Conservation (phyloP, 2,797 vertebrate genomes). For the Acanthurus lineatus region DNA sequence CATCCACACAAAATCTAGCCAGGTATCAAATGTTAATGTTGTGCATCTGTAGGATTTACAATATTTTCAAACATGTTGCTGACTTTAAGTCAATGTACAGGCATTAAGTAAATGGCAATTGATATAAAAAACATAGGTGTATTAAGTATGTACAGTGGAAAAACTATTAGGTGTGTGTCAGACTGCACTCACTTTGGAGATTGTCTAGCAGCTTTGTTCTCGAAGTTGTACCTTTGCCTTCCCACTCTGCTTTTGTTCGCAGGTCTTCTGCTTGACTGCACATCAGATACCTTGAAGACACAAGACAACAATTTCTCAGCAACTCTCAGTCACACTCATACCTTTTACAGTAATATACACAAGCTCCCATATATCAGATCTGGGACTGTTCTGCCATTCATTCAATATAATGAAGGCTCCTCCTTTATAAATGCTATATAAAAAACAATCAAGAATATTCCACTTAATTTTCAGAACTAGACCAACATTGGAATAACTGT, state of each 20-base stretch:
- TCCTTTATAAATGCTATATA: neutral
- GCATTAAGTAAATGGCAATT: neutral
- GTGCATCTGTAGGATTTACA: neutral
- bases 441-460: neutral
- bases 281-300: conserved; percentile 93
- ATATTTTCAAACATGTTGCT: neutral
- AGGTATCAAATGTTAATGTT: neutral
- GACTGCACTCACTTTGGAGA: conserved; percentile 92
- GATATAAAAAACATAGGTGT: neutral
- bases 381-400: neutral
- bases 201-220: conserved; percentile 96
- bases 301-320: conserved; percentile 18
- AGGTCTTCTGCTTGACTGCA: conserved; percentile 97
- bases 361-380: too few species aligned
- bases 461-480: neutral
- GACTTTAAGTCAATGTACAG: neutral
- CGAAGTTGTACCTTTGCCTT: conserved; percentile 94
- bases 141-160: neutral
- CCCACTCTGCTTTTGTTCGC: conserved; percentile 96
- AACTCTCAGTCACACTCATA: neutral
- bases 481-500: neutral
- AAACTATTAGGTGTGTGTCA: neutral
- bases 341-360: neutral
- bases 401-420: neutral
- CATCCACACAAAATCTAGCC: neutral